A percentile compares a stretch with the other conserved stretches of the same genome.
These are phyloP conservation scores for Prosapia bicincta DNA, from an alignment of 2,888 invertebrate species.

Conservation along the genomic window DNA sequence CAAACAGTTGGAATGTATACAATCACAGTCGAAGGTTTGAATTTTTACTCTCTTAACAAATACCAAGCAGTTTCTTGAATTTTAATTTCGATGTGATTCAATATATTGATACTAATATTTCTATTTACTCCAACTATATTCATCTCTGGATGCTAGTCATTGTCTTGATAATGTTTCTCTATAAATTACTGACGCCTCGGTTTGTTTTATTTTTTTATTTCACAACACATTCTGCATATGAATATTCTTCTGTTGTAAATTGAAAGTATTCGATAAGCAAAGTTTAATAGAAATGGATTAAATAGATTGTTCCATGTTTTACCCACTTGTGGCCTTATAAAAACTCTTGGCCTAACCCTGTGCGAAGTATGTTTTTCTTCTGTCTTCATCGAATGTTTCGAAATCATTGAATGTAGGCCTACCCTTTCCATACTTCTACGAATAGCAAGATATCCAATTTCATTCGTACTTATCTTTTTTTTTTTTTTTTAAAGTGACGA, in stretches of 20 bases:
- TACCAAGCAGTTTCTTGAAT: slow-evolving; percentile 50
- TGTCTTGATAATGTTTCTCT: slow-evolving; percentile 29
- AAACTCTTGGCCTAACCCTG: background rate
- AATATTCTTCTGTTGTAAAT: slow-evolving; percentile 42
- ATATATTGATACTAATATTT: slow-evolving; percentile 41
- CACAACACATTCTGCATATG: slow-evolving; percentile 46
- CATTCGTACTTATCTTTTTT: background rate
- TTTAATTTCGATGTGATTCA: slow-evolving; percentile 43
- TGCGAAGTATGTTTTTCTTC: slow-evolving; percentile 21
- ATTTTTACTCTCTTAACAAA: slow-evolving; percentile 47
- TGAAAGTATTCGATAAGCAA: slow-evolving; percentile 40
- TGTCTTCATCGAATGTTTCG: background rate
- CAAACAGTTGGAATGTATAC: slow-evolving; percentile 43
- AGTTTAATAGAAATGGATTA: slow-evolving; percentile 8
- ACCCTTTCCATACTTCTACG: background rate
- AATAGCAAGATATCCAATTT: too few relatives aligned
- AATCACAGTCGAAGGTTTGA: slow-evolving; percentile 37
- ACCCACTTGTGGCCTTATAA: background rate
- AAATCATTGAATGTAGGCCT: background rate
- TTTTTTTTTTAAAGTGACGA: background rate
- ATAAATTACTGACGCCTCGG: slow-evolving; percentile 21
- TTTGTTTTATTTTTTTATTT: slow-evolving; percentile 41
- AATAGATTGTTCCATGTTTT: slow-evolving; percentile 15
- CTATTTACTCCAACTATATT: slow-evolving; percentile 41
- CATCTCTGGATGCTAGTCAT: slow-evolving; percentile 43